Evolutionary conservation across 2,113 vertebrate genomes (phyloP).

Genomic region (Indicator maculatus): DNA sequence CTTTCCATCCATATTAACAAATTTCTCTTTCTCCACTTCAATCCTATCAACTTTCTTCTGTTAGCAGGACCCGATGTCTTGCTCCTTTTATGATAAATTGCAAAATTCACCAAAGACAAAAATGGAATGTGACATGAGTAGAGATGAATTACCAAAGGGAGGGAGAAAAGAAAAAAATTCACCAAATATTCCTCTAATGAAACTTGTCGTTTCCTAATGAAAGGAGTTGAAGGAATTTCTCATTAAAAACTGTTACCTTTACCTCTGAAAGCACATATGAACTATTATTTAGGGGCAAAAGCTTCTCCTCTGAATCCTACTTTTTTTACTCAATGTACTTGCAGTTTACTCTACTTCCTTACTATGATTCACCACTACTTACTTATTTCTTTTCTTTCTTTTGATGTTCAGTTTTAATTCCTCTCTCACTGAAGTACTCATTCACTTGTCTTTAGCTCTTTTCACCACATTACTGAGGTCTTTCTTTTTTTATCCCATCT

Average conservation of each 20-base stretch:
- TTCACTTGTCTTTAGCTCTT: not conserved
- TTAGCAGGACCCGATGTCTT: not conserved
- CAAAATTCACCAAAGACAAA: not conserved
- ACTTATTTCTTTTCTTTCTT: not conserved
- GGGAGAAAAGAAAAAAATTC: not conserved
- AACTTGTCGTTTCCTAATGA: constrained; percentile 18
- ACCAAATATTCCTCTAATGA: constrained; percentile 16
- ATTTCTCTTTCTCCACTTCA: not conserved
- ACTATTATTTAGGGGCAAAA: not conserved
- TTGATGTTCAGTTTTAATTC: not conserved
- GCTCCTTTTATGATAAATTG: not conserved
- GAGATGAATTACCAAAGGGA: not conserved
- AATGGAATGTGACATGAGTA: constrained; percentile 1
- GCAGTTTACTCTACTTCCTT: not conserved
- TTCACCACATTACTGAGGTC: not conserved
- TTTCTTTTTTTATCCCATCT: not conserved
- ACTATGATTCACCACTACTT: not conserved
- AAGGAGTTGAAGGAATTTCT: constrained; percentile 11
- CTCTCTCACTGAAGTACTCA: not conserved
- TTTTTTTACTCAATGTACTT: not conserved
- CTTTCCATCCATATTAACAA: not conserved
- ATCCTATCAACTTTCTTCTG: not conserved
- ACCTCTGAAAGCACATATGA: not conserved
- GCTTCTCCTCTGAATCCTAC: not conserved
- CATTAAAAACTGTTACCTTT: not conserved